phyloP scores from a whole-genome alignment of 2,888 invertebrate species.

The Rhagium mordax region DNA sequence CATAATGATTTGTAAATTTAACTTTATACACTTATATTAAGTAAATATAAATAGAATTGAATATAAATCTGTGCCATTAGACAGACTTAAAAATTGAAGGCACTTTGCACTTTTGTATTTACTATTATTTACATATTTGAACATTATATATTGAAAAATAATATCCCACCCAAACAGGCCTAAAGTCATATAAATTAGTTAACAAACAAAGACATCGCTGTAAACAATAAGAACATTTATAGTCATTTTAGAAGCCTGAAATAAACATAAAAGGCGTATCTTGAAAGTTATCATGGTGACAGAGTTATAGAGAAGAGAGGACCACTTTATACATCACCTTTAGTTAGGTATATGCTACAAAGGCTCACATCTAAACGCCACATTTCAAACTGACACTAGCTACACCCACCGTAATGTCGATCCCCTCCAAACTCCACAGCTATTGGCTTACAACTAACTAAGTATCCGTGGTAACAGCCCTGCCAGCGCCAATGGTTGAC shows the following conservation, averaged over 20 bases:
- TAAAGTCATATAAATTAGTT: too few relatives aligned
- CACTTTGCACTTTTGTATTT: too few relatives aligned
- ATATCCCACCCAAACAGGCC: too few relatives aligned
- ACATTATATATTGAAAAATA: too few relatives aligned
- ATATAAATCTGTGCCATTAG: too few relatives aligned
- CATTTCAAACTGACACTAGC: conserved; percentile 62
- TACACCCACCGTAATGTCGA: conserved; percentile 56
- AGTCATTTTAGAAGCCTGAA: conserved; percentile 52
- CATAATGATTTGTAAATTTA: too few relatives aligned
- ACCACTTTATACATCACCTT: conserved; percentile 70
- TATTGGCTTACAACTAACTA: conserved; percentile 64
- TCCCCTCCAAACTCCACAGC: conserved; percentile 57
- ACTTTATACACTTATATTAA: too few relatives aligned
- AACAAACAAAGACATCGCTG: conserved; percentile 40
- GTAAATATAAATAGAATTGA: too few relatives aligned
- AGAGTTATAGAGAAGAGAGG: conserved; percentile 60
- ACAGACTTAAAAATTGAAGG: too few relatives aligned
- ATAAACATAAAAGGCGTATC: conserved; percentile 60
- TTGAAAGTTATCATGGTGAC: conserved; percentile 59
- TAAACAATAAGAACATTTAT: conserved; percentile 51
- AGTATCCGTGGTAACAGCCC: conserved; percentile 69
- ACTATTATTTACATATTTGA: too few relatives aligned
- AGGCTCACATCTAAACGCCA: conserved; percentile 62
- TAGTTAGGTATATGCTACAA: conserved; percentile 67
- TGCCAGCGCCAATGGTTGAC: conserved; percentile 64